These are phyloP conservation scores for Bombus pyrosoma DNA, from an alignment of 1,140 invertebrate genomes.

Conservation along the genomic window DNA sequence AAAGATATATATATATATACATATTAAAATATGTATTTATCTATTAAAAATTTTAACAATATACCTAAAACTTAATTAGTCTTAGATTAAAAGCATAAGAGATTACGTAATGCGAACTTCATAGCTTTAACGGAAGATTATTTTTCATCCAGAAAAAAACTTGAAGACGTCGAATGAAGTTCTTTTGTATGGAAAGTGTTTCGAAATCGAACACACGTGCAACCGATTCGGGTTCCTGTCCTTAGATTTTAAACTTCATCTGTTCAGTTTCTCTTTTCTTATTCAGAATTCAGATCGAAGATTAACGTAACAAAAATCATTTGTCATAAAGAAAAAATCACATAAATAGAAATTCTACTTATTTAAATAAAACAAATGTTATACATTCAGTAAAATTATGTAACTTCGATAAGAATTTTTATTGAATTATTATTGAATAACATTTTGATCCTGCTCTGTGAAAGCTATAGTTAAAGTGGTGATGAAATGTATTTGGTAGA, in stretches of 20 bases:
- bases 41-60: background rate
- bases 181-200: conserved; percentile 11
- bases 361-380: background rate
- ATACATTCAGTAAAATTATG: background rate
- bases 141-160: background rate
- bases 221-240: background rate
- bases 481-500: background rate
- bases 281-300: background rate
- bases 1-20: too few relatives aligned
- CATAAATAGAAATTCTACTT: background rate
- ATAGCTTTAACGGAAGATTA: background rate
- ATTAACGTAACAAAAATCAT: background rate
- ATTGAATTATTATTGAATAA: background rate
- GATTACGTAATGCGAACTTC: background rate
- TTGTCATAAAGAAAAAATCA: background rate
- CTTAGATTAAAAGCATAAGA: background rate
- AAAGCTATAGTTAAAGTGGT: background rate
- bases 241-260: background rate
- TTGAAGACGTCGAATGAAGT: background rate
- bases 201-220: conserved; percentile 20
- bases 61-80: background rate
- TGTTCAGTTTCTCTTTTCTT: background rate
- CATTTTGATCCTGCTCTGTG: background rate
- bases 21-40: background rate
- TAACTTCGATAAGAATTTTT: background rate